Conservation (phyloP, 2,113 vertebrate species). For the Stomatorhinus ivindoensis region DNA sequence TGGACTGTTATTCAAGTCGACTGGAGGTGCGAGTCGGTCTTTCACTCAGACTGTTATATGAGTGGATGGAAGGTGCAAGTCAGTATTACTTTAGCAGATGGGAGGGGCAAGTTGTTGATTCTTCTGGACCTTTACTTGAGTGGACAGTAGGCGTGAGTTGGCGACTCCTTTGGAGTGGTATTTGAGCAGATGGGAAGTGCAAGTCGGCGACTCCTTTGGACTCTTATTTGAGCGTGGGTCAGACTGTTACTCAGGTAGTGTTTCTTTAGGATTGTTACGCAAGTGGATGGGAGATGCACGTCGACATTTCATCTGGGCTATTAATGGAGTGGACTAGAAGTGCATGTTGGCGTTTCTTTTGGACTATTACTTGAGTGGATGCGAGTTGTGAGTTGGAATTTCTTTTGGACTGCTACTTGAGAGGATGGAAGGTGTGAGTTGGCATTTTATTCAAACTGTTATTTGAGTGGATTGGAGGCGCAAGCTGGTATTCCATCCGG, state of each 20-base stretch:
- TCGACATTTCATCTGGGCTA: not conserved
- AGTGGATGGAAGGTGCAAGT: not conserved
- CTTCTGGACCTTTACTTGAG: not conserved
- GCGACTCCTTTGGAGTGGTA: no score
- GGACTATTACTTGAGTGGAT: not conserved
- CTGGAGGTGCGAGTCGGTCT: not conserved
- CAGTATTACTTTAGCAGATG: not conserved
- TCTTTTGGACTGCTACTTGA: not conserved
- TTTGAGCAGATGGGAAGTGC: no score
- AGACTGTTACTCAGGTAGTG: no score
- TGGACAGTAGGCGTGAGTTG: not conserved
- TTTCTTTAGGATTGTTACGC: not conserved
- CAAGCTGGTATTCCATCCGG: not conserved
- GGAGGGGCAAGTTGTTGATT: not conserved
- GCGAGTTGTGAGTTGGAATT: not conserved
- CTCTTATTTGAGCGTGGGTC: no score
- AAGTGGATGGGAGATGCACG: not conserved
- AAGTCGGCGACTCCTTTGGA: no score
- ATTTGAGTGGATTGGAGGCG: not conserved
- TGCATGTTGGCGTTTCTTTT: not conserved
- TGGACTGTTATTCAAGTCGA: not conserved
- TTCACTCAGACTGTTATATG: not conserved
- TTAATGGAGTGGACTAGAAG: not conserved
- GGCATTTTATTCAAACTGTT: not conserved
- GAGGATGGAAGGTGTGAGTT: not conserved